Evolutionary conservation across 1,140 invertebrate species (phyloP), one percentile per base, ranked within the genome.

Genomic region (Drosophila teissieri): DNA sequence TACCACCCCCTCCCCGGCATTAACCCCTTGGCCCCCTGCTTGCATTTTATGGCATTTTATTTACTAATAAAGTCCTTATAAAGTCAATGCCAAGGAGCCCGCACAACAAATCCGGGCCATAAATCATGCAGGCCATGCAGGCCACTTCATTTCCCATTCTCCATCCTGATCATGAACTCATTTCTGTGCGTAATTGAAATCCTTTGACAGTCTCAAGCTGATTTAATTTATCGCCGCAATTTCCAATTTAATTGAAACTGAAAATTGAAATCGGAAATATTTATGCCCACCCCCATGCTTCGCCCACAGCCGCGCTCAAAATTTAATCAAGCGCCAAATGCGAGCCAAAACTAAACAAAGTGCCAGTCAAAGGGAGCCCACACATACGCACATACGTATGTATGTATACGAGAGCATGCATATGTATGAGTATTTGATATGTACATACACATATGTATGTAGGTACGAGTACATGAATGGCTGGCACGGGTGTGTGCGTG

Each of bases 291-390:
- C 45, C 37, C 46, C 22, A 27, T n/a, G n/a, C 4, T 3, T 14
- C 60, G 14, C 22, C 39, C 24, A 4, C 14, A 27, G 31, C 12
- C 49, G 49, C 40, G 19, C 24, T 56, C 44, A 45, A 79, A 84
- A 86, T 88, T 88, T 88, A 86, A 88, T 86, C 83, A 86, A 83
- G 80, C 67, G 83, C 65, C 79, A 69, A 70, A 74, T 88, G 79
- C 67, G 80, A 79, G 69, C 70, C 62, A 83, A 86, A 86, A 76
- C 83, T 86, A 88, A 86, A 86, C 82, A 85, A 82, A 86, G 77
- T 70, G 69, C 36, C 51, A 53, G 49, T 61, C 65, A 73, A 55
- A 60, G 51, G 60, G 52, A 42, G 44, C 54, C 22, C 34, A 27
- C 52, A 27, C 48, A 45, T 17, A 14, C 17, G 61, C 12, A 48